Percentiles rank a stretch among this genome's conserved stretches.
phyloP scores from a whole-genome alignment of 2,113 vertebrate genomes.

The Thinocorus orbignyianus region DNA sequence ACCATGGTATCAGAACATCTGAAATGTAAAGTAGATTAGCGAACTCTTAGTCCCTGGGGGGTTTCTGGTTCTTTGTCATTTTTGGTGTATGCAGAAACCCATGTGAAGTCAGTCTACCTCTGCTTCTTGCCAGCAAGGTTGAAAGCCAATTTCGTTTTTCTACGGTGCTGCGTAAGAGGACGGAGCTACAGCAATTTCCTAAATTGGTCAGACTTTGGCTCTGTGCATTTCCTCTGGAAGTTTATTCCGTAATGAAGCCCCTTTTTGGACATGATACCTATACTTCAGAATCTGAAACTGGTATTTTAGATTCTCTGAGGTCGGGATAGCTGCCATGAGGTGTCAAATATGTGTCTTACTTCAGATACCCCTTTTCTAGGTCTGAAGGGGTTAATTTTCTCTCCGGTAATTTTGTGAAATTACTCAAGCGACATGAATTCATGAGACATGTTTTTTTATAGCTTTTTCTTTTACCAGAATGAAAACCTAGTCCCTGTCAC shows the following conservation, averaged over 20 bases:
- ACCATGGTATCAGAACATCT: slow-evolving; percentile 46
- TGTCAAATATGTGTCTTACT: neutral
- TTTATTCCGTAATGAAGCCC: neutral
- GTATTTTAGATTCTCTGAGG: neutral
- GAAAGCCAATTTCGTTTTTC: neutral
- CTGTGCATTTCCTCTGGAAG: neutral
- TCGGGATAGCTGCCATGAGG: neutral
- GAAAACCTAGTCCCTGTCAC: neutral
- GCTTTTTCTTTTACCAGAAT: neutral
- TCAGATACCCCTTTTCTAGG: neutral
- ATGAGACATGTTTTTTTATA: neutral
- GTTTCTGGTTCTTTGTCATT: neutral
- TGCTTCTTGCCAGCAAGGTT: neutral
- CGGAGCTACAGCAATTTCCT: neutral
- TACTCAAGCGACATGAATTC: slow-evolving; percentile 5
- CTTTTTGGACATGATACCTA: neutral
- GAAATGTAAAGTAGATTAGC: slow-evolving; percentile 2
- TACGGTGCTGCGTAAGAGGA: neutral
- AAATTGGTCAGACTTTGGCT: neutral
- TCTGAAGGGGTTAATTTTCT: neutral
- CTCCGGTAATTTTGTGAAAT: neutral
- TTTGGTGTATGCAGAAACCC: neutral
- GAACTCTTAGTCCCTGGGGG: neutral
- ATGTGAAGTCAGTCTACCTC: neutral
- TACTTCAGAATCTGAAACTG: neutral